Evolutionary conservation across 2,113 vertebrate genomes (phyloP).

Genomic region (Eidolon helvum): DNA sequence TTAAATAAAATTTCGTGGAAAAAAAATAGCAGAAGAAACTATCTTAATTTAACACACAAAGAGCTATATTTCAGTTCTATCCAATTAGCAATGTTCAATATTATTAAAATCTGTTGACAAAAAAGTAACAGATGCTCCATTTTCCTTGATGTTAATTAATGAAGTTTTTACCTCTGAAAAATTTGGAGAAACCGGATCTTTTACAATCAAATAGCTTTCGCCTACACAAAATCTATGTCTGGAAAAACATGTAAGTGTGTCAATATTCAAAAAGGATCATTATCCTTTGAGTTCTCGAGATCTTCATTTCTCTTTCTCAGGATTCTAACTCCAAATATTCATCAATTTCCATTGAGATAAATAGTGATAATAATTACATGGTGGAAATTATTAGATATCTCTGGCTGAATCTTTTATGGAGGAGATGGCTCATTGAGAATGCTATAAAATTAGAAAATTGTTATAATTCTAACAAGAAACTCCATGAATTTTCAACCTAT

Average conservation of each 20-base stretch:
- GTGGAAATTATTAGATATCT: background rate
- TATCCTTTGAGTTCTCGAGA: slow-evolving; percentile 31
- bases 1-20: slow-evolving; percentile 51
- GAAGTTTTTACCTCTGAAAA: slow-evolving; percentile 73
- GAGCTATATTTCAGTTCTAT: slow-evolving; percentile 32
- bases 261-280: slow-evolving; percentile 62
- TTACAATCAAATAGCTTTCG: slow-evolving; percentile 69
- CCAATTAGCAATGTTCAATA: slow-evolving; percentile 61
- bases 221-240: slow-evolving; percentile 76
- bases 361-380: background rate
- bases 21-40: slow-evolving; percentile 34
- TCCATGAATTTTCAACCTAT: background rate
- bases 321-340: slow-evolving; percentile 40
- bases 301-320: slow-evolving; percentile 57
- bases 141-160: slow-evolving; percentile 78
- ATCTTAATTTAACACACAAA: slow-evolving; percentile 70
- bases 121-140: slow-evolving; percentile 77
- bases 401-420: background rate
- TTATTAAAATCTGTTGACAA: slow-evolving; percentile 78
- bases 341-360: background rate
- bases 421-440: background rate
- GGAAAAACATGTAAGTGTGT: slow-evolving; percentile 69
- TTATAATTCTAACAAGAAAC: slow-evolving; percentile 1
- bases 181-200: slow-evolving; percentile 68
- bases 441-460: slow-evolving; percentile 21